Evolutionary conservation across 1,140 invertebrate genomes (phyloP).

Genomic region (Oreohelix idahoensis): DNA sequence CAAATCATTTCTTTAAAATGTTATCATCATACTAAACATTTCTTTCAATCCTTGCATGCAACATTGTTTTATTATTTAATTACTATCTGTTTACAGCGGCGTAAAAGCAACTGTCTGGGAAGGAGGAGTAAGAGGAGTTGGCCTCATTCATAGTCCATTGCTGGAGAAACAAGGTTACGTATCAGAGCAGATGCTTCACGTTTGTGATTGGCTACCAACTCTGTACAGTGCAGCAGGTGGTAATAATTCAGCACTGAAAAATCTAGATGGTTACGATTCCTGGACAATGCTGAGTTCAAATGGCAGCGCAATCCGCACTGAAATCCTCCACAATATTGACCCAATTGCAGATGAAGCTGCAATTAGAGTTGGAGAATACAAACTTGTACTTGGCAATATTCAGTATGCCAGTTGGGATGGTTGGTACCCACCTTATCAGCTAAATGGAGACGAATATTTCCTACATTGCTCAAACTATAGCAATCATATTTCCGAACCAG

Average conservation of each 20-base stretch:
- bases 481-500: not conserved
- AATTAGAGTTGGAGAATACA: conserved; percentile 85
- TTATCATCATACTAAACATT: no score
- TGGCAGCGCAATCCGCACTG: conserved; percentile 77
- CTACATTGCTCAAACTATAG: conserved; percentile 44
- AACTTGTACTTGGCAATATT: conserved; percentile 83
- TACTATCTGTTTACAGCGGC: conserved; percentile 61
- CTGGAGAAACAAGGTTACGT: conserved; percentile 75
- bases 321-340: conserved; percentile 91
- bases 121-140: conserved; percentile 87
- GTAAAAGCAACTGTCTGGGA: conserved; percentile 89
- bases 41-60: no score
- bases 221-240: conserved; percentile 76
- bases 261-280: conserved; percentile 84
- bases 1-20: no score
- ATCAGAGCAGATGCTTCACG: conserved; percentile 83
- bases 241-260: conserved; percentile 70
- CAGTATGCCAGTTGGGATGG: conserved; percentile 51
- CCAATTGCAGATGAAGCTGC: conserved; percentile 82
- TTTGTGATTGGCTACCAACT: conserved; percentile 93
- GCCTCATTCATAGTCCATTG: conserved; percentile 86
- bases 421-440: conserved; percentile 62
- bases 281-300: conserved; percentile 82
- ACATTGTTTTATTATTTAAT: conserved; percentile 12
- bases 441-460: conserved; percentile 39